Evolutionary conservation across 2,797 vertebrate genomes (phyloP), one percentile per base, ranked within the genome.

Genomic region (Manis pentadactyla): DNA sequence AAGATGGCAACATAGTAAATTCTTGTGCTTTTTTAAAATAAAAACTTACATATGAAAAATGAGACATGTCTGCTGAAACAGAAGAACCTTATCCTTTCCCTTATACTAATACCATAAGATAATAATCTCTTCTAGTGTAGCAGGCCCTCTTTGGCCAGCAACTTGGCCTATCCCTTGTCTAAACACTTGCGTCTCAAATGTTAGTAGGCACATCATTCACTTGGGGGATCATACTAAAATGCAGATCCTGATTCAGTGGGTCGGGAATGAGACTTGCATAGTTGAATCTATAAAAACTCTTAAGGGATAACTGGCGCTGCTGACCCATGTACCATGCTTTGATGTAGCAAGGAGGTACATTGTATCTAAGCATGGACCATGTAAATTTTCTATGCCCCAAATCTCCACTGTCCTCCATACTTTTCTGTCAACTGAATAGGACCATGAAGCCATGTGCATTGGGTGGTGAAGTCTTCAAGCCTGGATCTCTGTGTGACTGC

Each of bases 271-370:
- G 21, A n/a, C 14, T 93, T 79, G n/a, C 10, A 77, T 8, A 63
- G 0, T 1, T 69, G 29, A 5, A 37, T 74, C 88, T 69, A 34
- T 61, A 19, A 27, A 79, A 49, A 29, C 4, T 3, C 3, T 53
- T 0, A 1, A 4, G 3, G 15, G 23, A 34, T 5, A 13, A 5
- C 25, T 29, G 2, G 9, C 1, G 31, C 13, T 77, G 37, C 4
- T 51, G 7, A 14, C 29, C 14, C 31, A 14, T 11, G n/a, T 27
- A 25, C 9, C n/a, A 1, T 27, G 1, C 12, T 68, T 81, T 53
- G 31, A 69, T 51, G 7, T 19, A 49, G 18, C 12, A 51, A 12
- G 63, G 13, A 21, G 31, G 4, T 59, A 7, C 17, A 21, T 5
- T 2, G 6, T 23, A 23, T 51, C 27, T 21, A 49, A 21, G 18